Evolutionary conservation across 2,888 invertebrate genomes (phyloP).

Genomic region (Pollenia labialis): DNA sequence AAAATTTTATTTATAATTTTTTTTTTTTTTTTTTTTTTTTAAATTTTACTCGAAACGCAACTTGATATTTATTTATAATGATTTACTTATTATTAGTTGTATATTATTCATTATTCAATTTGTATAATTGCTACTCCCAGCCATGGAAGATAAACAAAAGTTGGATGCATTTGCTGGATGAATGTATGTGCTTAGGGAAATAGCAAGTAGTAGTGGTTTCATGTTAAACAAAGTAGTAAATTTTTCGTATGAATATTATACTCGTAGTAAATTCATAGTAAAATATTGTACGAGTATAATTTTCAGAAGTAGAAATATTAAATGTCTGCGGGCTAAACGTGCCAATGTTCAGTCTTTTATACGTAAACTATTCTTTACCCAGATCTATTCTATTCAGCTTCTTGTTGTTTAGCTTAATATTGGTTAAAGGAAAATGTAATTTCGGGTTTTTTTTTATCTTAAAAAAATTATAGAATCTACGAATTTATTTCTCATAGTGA

Average conservation of each 20-base stretch:
- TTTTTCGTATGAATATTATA: conserved; percentile 32
- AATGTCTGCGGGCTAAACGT: conserved; percentile 73
- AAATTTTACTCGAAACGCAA: conserved; percentile 68
- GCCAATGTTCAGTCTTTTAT: conserved; percentile 48
- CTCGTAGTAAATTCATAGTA: conserved; percentile 66
- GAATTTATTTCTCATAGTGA: too few species aligned
- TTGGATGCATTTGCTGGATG: not conserved
- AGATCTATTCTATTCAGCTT: conserved; percentile 26
- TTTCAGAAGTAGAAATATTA: conserved; percentile 64
- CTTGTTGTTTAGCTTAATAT: conserved; percentile 1
- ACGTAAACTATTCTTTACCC: conserved; percentile 34
- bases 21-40: conserved; percentile 16
- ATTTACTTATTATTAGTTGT: conserved; percentile 68
- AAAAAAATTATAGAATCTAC: not conserved
- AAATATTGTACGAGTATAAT: conserved; percentile 62
- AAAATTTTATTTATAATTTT: not conserved
- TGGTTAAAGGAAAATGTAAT: not conserved
- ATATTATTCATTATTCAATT: conserved; percentile 59
- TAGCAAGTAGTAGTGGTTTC: conserved; percentile 11
- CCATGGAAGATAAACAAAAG: not conserved
- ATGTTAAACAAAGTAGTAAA: conserved; percentile 50
- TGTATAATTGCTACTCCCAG: conserved; percentile 31
- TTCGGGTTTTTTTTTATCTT: not conserved
- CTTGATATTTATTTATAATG: conserved; percentile 66
- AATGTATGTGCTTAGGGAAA: too few species aligned